Evolutionary conservation across 2,888 invertebrate species (phyloP), one percentile per base, ranked within the genome.

Genomic region (Drosophila aldrichi): DNA sequence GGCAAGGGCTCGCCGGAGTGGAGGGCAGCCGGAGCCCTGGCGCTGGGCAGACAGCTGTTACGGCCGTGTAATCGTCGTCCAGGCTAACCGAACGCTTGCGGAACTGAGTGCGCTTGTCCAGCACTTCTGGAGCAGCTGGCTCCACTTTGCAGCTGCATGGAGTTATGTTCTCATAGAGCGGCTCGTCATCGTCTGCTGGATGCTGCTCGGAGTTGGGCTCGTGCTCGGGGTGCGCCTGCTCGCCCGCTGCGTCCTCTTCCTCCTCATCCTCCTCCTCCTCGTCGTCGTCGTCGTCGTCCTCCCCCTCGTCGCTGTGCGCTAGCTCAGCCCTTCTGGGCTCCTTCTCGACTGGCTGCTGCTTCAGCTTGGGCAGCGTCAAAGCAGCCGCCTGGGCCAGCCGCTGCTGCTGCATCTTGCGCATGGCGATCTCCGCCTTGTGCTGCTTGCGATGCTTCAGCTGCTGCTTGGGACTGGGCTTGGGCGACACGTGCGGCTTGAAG

Each of bases 401-500:
- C 65, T 87, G 86, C 96, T 92, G 97, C 40, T 88, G 90, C 77
- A 90, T 81, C 59, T 90, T 97, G 57, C 96, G 93, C 4, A 85
- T 89, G 8, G 84, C 84, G 8, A 85, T 84, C 59, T 88, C 90
- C 8, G 87, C 89, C 60, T 90, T 97, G 72, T 96, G 94, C 1
- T 97, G 96, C 93, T 97, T 97, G 69, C 96, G 95, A 68, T 96
- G 93, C 92, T 85, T 93, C 91, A 92, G 92, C 84, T 93, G 94
- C 82, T 93, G 79, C 74, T 94, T 94, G 38, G 94, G 94, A 70
- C 95, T 95, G 59, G 95, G 95, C 58, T 95, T 95, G 59, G 95
- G 95, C 20, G 96, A 95, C 16, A 95, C 93, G 73, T 95, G 94
- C 8, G 97, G 97, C 92, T 97, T 97, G 91, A 97, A 97, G 91